Base-by-base conservation (phyloP, 2,888 invertebrate species). In the Lingula anatina region DNA sequence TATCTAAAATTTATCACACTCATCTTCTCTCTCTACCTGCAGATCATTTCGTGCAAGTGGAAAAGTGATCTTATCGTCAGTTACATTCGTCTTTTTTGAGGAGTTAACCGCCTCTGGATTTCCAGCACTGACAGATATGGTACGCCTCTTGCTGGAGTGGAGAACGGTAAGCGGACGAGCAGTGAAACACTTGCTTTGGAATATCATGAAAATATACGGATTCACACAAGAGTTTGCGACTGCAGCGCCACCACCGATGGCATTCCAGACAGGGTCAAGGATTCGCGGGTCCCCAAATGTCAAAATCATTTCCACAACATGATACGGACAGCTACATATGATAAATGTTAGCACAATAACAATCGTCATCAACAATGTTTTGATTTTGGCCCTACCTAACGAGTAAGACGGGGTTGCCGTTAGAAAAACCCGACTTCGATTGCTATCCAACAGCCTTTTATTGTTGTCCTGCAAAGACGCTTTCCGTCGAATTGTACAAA, bases 291-390 rank as follows among this genome's bases (percentile, higher is more conserved):
- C 61, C 1, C 71, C 71, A 53, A 65, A 76, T 2, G 70, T 66
- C 63, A 71, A 63, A 26, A 72, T 67, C 68, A 73, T 69, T 49
- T 77, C 77, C 5, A 67, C 64, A 18, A 74, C 54, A 47, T 71
- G 68, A 51, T 75, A 76, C 26, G 75, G 76, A 46, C 68, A 46
- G 3, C 68, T 65, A 55, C 71, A 74, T n/a, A 71, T 46, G 43
- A 73, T 62, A 57, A 71, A 77, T 15, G 66, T 62, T 2, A 62
- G 43, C 4, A 73, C 70, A n/a, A 76, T 73, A 4, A 74, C 72
- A 31, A 75, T 56, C 2, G 76, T 74, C 75, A 77, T 75, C 56
- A 71, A 74, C 27, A 77, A 54, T 2, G 75, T 76, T 53, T 76
- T 77, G n/a, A 71, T 62, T 56, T 74, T 75, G 9, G 77, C 77